Conservation (phyloP, 2,888 invertebrate species). For the Eremobia ochroleuca region DNA sequence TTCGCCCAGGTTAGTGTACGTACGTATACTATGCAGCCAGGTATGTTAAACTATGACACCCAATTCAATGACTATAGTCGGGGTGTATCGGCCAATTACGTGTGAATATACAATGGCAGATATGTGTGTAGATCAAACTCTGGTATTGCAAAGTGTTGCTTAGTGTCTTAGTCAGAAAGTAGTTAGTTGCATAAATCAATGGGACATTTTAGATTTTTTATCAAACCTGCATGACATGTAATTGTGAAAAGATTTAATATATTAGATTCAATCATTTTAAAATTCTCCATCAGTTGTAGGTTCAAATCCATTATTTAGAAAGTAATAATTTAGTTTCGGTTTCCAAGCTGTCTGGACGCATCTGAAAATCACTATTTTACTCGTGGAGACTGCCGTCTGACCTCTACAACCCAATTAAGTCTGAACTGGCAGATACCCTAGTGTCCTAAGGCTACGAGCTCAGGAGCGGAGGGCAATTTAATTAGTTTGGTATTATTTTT, state of each 20-base stretch:
- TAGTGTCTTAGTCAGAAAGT: background rate
- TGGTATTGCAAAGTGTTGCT: background rate
- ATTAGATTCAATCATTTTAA: background rate
- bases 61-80: conserved; percentile 7
- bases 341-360: background rate
- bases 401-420: conserved; percentile 49
- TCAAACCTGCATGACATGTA: background rate
- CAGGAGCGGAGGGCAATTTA: background rate
- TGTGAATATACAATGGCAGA: background rate
- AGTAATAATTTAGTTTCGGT: background rate
- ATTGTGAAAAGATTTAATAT: background rate
- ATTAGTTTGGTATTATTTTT: conserved; percentile 26
- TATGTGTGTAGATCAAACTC: conserved; percentile 16
- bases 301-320: background rate
- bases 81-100: conserved; percentile 28
- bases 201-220: background rate
- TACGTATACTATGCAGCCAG: conserved; percentile 26
- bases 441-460: conserved; percentile 22
- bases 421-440: conserved; percentile 16
- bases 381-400: conserved; percentile 16
- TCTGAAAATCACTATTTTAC: conserved; percentile 28
- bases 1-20: background rate
- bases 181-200: background rate
- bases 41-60: conserved; percentile 26
- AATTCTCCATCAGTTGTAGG: background rate